phyloP scores from a whole-genome alignment of 1,140 invertebrate species.

The Drosophila quadrilineata region DNA sequence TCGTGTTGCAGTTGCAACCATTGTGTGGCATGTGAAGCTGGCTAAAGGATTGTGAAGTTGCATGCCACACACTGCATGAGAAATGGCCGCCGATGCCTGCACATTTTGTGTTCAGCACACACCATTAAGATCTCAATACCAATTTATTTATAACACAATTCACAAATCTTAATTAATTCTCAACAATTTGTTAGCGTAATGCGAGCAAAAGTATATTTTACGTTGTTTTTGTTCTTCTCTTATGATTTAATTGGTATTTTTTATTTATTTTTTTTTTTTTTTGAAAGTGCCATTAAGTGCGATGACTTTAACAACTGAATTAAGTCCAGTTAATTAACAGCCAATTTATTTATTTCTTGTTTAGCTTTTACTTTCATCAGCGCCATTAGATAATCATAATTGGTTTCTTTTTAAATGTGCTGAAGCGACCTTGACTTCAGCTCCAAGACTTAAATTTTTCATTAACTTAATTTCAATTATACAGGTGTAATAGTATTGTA shows the following conservation, averaged over 20 bases:
- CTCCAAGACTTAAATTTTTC: conserved; percentile 1
- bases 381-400: not conserved
- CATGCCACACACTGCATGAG: conserved; percentile 8
- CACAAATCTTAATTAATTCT: conserved; percentile 30
- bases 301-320: conserved; percentile 56
- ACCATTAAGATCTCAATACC: conserved; percentile 32
- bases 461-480: conserved; percentile 20
- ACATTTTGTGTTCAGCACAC: not conserved
- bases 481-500: no score
- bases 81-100: not conserved
- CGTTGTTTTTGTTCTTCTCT: conserved; percentile 16
- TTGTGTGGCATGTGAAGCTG: conserved; percentile 60
- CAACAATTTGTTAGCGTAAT: conserved; percentile 24
- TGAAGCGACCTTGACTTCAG: conserved; percentile 26
- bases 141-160: conserved; percentile 34
- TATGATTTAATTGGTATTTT: not conserved
- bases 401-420: conserved; percentile 7
- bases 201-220: conserved; percentile 20
- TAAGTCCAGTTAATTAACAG: conserved; percentile 63
- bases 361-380: conserved; percentile 66
- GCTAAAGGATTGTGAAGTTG: conserved; percentile 31
- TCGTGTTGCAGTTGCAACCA: conserved; percentile 31
- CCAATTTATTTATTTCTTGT: conserved; percentile 16
- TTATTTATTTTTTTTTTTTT: conserved; percentile 21
- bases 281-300: conserved; percentile 59